Evolutionary conservation across 2,888 invertebrate species (phyloP), one percentile per base, ranked within the genome.

Genomic region (Trissolcus brochymenae): DNA sequence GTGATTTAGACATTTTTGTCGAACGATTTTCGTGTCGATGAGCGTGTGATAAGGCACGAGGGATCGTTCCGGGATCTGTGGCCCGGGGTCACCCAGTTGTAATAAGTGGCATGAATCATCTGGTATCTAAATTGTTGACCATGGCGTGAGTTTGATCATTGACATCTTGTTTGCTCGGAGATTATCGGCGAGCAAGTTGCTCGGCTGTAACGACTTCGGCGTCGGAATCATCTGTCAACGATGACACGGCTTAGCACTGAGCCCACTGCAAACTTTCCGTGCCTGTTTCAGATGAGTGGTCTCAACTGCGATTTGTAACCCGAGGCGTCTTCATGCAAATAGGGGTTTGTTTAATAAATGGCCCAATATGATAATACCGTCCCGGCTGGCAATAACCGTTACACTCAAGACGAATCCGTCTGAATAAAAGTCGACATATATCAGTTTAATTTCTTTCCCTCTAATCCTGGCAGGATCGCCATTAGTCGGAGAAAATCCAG

Each of bases 211-310:
- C 62, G 74, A 64, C 74, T 74, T 73, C 54, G 65, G n/a, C 65
- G 59, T 55, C 21, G 29, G 61, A 73, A 66, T 73, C 66, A 73
- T 73, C 73, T 61, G 66, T 67, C 73, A 73, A 46, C 73, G 66
- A 73, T 73, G 73, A 73, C 73, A 61, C 51, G 73, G 66, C 66
- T 73, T 73, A 73, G 35, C 55, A 50, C 60, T 73, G 66, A 73
- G 66, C 60, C 72, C 41, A 29, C 41, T 60, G 55, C 67, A 67
- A 74, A 74, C 74, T 74, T 74, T 74, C 61, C 21, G 66, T 67
- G 49, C 66, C 61, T 51, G 61, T 67, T 73, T 61, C 66, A 66
- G 73, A 73, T 61, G 73, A 73, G 61, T 67, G 61, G 66, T 66
- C 64, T 66, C 60, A 60, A 66, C 73, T 73, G 60, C 65, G 59